Base-by-base conservation (phyloP, 23 tunicate species). In the Trididemnum clinides region DNA sequence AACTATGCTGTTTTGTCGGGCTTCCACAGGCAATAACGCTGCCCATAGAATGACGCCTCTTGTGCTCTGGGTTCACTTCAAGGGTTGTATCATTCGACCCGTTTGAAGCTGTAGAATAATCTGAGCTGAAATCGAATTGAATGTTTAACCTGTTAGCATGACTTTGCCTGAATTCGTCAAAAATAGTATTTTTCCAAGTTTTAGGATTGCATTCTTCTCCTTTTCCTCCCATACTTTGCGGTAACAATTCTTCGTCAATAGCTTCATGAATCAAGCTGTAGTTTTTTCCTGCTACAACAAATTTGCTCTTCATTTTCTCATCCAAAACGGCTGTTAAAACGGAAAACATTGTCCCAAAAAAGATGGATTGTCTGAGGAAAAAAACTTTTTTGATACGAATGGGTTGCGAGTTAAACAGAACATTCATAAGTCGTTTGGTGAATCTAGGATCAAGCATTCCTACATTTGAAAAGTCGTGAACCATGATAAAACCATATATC, bases 401-500 rank as follows among this genome's bases (percentile, higher is more conserved):
- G 18, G 95, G 95, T 85, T 84, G 31, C 6, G 85, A 49, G 21
- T 90, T 84, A 58, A 78, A 78, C 49, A 85, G 32, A 23, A 90
- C 36, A 5, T 73, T 59, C 18, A 77, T 35, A 29, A 90, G 33
- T 33, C 50, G 39, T 70, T 79, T 78, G 22, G 86, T 86, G 7
- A 77, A 25, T 15, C 64, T 19, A 18, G 89, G 89, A 2, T 62
- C 72, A 44, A 90, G 31, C 39, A 84, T 89, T 34, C 78, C 83
- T 39, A 74, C 71, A 34, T 62, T 37, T n/a, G 78, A 63, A 2
- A 85, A 44, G 49, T 89, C 93, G 30, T 66, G 88, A 4, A 89
- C 64, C 0, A 89, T 73, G 5, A 84, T 83, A 29, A 89, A 26
- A 30, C 93, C 93, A 58, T 89, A 50, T n/a, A 89, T 81, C 70